These are phyloP conservation scores for Enteromius paludinosus DNA, from an alignment of 2,797 vertebrate species.

Conservation along the genomic window DNA sequence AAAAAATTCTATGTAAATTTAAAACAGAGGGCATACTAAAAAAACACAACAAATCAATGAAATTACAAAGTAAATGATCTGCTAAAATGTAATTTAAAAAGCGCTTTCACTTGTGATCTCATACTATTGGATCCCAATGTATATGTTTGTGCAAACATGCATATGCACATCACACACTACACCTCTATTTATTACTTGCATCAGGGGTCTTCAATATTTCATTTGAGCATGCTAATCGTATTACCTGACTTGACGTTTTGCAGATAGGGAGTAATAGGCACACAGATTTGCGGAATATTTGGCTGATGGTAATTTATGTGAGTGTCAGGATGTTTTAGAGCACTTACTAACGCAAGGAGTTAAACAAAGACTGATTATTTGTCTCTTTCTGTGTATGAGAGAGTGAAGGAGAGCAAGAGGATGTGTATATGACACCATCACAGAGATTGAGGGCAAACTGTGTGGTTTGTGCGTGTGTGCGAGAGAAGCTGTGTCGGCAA, in stretches of 20 bases:
- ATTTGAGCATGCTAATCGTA: slow-evolving; percentile 95
- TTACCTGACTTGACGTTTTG: slow-evolving; percentile 91
- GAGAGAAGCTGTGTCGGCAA: slow-evolving; percentile 77
- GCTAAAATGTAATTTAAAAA: neutral
- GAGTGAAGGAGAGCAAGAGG: slow-evolving; percentile 36
- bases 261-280: slow-evolving; percentile 90
- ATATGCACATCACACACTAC: slow-evolving; percentile 34
- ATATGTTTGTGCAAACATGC: slow-evolving; percentile 38
- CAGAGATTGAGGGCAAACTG: slow-evolving; percentile 36
- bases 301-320: slow-evolving; percentile 54
- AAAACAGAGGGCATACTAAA: neutral
- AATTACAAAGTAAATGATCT: neutral
- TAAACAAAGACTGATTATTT: slow-evolving; percentile 28
- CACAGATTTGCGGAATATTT: slow-evolving; percentile 89
- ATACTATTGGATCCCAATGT: slow-evolving; percentile 53
- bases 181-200: slow-evolving; percentile 75
- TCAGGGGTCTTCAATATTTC: slow-evolving; percentile 93
- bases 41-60: neutral
- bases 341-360: slow-evolving; percentile 18
- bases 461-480: slow-evolving; percentile 41
- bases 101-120: slow-evolving; percentile 78
- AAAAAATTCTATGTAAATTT: neutral
- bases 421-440: slow-evolving; percentile 16
- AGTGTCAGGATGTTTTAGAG: slow-evolving; percentile 47
- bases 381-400: slow-evolving; percentile 46